Percentiles rank a stretch among this genome's conserved stretches.
Conservation (phyloP, 2,888 invertebrate genomes). For the Acleris literana region DNA sequence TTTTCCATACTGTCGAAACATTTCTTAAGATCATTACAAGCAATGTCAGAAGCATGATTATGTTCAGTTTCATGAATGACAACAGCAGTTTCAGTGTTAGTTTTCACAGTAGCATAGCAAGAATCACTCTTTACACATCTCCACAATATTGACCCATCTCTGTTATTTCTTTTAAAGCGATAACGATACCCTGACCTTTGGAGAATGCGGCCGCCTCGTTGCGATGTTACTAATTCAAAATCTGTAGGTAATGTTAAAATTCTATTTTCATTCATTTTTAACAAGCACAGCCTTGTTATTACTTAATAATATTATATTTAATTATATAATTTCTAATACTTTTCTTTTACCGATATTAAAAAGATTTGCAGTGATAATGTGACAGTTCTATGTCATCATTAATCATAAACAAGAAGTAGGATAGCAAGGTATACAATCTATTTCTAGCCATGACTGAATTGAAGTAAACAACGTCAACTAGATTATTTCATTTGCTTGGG, state of each 20-base stretch:
- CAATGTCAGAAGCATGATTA: background rate
- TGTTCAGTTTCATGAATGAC: background rate
- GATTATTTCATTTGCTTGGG: slow-evolving; percentile 31
- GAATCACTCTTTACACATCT: background rate
- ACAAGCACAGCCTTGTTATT: background rate
- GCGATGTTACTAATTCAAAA: background rate
- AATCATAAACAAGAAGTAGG: too few species aligned
- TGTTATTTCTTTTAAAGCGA: background rate
- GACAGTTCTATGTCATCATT: too few species aligned
- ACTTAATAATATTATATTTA: background rate
- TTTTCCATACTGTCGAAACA: background rate
- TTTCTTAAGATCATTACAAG: background rate
- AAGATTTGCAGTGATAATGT: background rate
- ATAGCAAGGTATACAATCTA: background rate
- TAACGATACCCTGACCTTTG: background rate
- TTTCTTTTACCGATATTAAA: background rate
- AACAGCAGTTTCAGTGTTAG: background rate
- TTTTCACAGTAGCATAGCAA: background rate
- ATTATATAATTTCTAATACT: background rate
- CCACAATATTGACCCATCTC: background rate
- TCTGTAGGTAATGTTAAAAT: background rate
- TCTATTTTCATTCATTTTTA: background rate
- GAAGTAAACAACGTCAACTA: background rate
- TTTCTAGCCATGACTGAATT: background rate
- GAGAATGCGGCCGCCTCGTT: background rate